phyloP scores from a whole-genome alignment of 2,113 vertebrate genomes.

The Psephotus haematonotus region DNA sequence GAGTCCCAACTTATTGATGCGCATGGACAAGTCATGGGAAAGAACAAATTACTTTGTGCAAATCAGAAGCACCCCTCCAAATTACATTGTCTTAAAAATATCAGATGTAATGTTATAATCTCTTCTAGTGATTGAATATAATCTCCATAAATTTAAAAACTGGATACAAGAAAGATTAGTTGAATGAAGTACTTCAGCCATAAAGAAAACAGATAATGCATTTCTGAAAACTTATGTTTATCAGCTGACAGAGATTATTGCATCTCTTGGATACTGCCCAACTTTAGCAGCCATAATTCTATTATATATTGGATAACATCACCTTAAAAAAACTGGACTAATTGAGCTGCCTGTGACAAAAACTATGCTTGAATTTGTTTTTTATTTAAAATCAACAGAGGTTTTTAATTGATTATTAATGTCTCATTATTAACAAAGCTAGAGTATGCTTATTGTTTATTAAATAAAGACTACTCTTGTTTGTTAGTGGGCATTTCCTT shows the following conservation, averaged over 20 bases:
- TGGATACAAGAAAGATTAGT: not conserved
- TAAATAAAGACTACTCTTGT: not conserved
- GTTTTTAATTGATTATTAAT: not conserved
- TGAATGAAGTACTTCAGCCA: not conserved
- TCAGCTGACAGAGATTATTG: not conserved
- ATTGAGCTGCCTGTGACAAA: not conserved
- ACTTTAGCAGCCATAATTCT: not conserved
- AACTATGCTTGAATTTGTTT: not conserved
- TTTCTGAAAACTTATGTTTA: not conserved
- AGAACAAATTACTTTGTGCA: not conserved
- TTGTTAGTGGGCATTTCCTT: not conserved
- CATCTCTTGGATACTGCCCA: not conserved
- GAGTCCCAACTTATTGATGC: conserved; percentile 24
- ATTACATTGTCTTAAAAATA: conserved; percentile 55
- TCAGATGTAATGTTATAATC: conserved; percentile 64
- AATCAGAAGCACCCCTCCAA: conserved; percentile 23
- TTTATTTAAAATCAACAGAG: not conserved
- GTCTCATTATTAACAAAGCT: not conserved
- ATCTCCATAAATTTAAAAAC: conserved; percentile 21
- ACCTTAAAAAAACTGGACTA: not conserved
- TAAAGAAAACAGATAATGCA: not conserved
- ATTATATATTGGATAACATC: not conserved
- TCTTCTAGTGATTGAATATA: conserved; percentile 67
- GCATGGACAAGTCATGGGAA: not conserved
- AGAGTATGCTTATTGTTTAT: not conserved